phyloP scores from a whole-genome alignment of 2,797 vertebrate species.

The Oryzias dopingdopingensis region DNA sequence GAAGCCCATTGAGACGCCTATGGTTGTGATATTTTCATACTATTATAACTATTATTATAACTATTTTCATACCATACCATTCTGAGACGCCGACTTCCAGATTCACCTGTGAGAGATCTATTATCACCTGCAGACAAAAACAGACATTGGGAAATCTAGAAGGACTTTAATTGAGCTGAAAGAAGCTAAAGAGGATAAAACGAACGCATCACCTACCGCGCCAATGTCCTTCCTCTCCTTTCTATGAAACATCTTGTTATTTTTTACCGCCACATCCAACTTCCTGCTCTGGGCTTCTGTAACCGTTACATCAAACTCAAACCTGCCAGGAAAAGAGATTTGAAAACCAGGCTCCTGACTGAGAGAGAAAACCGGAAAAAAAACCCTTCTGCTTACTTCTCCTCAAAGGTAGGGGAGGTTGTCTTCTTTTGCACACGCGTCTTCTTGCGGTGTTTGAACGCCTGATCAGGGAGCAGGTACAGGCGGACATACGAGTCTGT shows the following conservation, averaged over 20 bases:
- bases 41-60: too few relatives aligned
- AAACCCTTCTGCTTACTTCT: constrained; percentile 77
- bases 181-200: neutral
- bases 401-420: constrained; percentile 84
- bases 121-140: constrained; percentile 76
- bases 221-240: constrained; percentile 91
- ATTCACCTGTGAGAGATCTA: constrained; percentile 87
- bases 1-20: too few relatives aligned
- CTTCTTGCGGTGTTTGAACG: constrained; percentile 85
- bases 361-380: neutral
- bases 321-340: constrained; percentile 70
- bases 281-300: constrained; percentile 82
- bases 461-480: constrained; percentile 91
- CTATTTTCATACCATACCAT: constrained; percentile 74
- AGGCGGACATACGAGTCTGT: constrained; percentile 90
- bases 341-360: neutral
- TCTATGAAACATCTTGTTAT: constrained; percentile 84
- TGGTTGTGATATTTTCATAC: too few relatives aligned
- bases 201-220: constrained; percentile 72
- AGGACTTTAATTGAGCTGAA: neutral
- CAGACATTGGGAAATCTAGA: neutral
- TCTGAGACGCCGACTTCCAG: constrained; percentile 82
- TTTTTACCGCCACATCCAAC: constrained; percentile 91
- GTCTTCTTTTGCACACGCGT: constrained; percentile 88
- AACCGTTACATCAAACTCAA: constrained; percentile 87